Evolutionary conservation across 2,797 vertebrate species (phyloP).

Genomic region (Botia almorhae): DNA sequence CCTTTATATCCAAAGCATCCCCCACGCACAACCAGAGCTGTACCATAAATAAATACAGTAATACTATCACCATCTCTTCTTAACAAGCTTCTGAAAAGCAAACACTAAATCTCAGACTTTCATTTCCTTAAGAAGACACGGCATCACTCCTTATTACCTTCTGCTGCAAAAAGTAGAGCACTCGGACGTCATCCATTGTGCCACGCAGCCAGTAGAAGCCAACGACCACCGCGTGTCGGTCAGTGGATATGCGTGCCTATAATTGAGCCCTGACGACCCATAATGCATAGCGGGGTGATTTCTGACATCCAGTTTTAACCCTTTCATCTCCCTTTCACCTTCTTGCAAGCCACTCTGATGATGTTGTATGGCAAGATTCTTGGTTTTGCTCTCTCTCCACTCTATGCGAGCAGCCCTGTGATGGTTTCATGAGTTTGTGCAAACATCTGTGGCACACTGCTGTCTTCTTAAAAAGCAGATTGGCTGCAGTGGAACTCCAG

Average conservation of each 20-base stretch:
- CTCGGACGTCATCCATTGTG: slow-evolving; percentile 67
- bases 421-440: slow-evolving; percentile 13
- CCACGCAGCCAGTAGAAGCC: slow-evolving; percentile 62
- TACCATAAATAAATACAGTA: neutral
- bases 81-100: slow-evolving; percentile 21
- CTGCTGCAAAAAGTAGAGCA: slow-evolving; percentile 66
- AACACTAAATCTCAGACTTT: slow-evolving; percentile 13
- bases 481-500: slow-evolving; percentile 14
- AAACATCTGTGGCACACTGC: slow-evolving; percentile 35
- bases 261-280: slow-evolving; percentile 66
- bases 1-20: neutral
- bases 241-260: slow-evolving; percentile 61
- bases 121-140: slow-evolving; percentile 73
- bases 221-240: slow-evolving; percentile 52
- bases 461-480: slow-evolving; percentile 19
- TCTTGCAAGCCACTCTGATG: slow-evolving; percentile 1
- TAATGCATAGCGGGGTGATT: slow-evolving; percentile 59
- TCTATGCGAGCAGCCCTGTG: neutral
- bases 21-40: neutral
- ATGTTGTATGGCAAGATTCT: neutral
- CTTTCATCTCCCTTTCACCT: neutral
- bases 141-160: slow-evolving; percentile 75
- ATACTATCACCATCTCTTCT: neutral
- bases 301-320: slow-evolving; percentile 47
- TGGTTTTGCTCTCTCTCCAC: neutral